Evolutionary conservation across 2,888 invertebrate genomes (phyloP).

Genomic region (Drosophila quasianomalipes): DNA sequence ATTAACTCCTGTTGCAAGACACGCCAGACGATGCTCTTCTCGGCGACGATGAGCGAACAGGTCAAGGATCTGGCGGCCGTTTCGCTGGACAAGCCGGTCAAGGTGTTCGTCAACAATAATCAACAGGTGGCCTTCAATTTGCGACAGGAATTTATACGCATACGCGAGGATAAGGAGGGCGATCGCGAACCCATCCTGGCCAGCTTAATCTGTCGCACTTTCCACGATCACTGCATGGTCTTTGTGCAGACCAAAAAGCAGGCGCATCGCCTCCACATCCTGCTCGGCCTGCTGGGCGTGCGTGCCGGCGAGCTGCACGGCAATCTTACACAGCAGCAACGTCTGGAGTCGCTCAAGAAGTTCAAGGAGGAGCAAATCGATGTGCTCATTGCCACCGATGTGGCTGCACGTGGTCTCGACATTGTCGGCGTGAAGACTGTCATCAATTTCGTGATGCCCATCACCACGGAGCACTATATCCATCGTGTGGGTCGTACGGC

Average conservation of each 20-base stretch:
- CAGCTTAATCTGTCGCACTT: conserved; percentile 94
- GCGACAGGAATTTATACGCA: conserved; percentile 97
- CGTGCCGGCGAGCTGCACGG: conserved; percentile 97
- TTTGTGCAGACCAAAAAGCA: conserved; percentile 99
- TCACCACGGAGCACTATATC: conserved; percentile 97
- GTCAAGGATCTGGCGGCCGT: conserved; percentile 98
- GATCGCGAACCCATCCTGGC: conserved; percentile 96
- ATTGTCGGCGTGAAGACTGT: conserved; percentile 99
- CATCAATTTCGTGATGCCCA: conserved; percentile 98
- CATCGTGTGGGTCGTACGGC: conserved; percentile 98
- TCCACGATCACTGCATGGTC: conserved; percentile 95
- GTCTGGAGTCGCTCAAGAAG: conserved; percentile 94
- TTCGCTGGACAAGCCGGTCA: conserved; percentile 96
- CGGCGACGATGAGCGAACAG: conserved; percentile 99
- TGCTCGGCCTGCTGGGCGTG: conserved; percentile 95
- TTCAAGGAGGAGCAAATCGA: conserved; percentile 95
- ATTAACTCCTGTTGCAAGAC: conserved; percentile 95
- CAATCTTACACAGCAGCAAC: conserved; percentile 97
- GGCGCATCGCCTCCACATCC: conserved; percentile 96
- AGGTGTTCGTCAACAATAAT: conserved; percentile 98
- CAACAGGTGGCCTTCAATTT: conserved; percentile 98
- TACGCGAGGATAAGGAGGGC: conserved; percentile 94
- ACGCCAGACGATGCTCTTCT: conserved; percentile 98
- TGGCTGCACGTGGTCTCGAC: conserved; percentile 96
- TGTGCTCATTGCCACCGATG: conserved; percentile 96